phyloP scores from a whole-genome alignment of 2,113 vertebrate genomes.

The Periophthalmodon schlosseri region DNA sequence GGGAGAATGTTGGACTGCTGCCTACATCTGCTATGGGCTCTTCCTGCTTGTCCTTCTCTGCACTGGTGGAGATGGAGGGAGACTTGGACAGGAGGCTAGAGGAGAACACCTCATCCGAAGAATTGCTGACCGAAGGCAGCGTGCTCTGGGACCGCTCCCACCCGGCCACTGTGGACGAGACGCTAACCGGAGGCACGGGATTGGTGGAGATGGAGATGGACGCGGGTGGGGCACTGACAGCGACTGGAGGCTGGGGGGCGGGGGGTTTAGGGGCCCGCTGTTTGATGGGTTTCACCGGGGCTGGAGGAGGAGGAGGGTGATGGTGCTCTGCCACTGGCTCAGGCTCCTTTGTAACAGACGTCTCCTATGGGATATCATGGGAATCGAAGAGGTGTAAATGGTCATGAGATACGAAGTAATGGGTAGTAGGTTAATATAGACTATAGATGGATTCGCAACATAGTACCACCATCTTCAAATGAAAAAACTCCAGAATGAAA shows the following conservation, averaged over 20 bases:
- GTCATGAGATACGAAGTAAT: not conserved
- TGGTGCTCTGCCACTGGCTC: conserved; percentile 49
- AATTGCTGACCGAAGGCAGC: conserved; percentile 72
- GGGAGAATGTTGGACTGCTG: conserved; percentile 75
- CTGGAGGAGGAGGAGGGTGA: conserved; percentile 34
- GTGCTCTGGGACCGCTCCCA: conserved; percentile 81
- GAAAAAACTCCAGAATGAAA: too few relatives aligned
- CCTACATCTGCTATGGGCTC: conserved; percentile 59
- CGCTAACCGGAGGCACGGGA: conserved; percentile 48
- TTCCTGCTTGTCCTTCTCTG: conserved; percentile 45
- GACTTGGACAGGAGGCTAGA: conserved; percentile 66
- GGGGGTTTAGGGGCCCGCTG: conserved; percentile 72
- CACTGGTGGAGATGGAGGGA: conserved; percentile 18
- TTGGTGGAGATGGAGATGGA: conserved; percentile 72
- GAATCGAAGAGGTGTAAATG: not conserved
- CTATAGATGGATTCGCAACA: too few relatives aligned
- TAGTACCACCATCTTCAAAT: too few relatives aligned
- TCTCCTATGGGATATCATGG: conserved; percentile 38
- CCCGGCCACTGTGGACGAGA: conserved; percentile 63
- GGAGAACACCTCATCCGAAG: conserved; percentile 76
- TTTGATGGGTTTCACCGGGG: conserved; percentile 71
- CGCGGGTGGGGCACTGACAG: conserved; percentile 53
- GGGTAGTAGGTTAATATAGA: too few relatives aligned
- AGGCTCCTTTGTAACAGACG: conserved; percentile 47
- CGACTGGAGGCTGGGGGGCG: conserved; percentile 72